Evolutionary conservation across 2,888 invertebrate genomes (phyloP).

Genomic region (Venusia cambrica): DNA sequence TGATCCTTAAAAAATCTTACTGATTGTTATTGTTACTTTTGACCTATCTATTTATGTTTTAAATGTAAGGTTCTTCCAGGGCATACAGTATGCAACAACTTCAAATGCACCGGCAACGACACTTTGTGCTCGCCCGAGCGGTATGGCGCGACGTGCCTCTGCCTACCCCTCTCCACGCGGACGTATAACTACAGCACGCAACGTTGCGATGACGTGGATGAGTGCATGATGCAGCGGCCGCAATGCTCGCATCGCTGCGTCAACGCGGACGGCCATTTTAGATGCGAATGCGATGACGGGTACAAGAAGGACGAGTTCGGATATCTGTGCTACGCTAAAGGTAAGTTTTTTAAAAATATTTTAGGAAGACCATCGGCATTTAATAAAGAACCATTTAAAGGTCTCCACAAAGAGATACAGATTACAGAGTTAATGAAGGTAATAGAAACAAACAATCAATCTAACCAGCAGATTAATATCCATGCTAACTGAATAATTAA

Average conservation of each 20-base stretch:
- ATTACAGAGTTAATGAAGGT: too few relatives aligned
- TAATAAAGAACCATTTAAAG: too few relatives aligned
- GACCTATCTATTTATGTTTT: neutral
- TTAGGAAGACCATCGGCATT: too few relatives aligned
- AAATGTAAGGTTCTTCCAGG: conserved; percentile 39
- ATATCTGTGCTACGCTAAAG: conserved; percentile 55
- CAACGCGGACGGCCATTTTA: conserved; percentile 81
- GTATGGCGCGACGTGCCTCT: conserved; percentile 75
- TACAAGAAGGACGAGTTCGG: conserved; percentile 39
- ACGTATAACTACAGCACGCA: conserved; percentile 50
- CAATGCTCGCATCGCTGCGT: conserved; percentile 86
- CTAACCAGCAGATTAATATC: too few relatives aligned
- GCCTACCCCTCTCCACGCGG: conserved; percentile 59
- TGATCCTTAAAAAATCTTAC: too few relatives aligned
- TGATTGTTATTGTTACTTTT: too few relatives aligned
- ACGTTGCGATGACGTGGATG: conserved; percentile 81
- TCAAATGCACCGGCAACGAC: conserved; percentile 42
- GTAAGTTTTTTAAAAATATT: conserved; percentile 36
- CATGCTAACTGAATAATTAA: too few relatives aligned
- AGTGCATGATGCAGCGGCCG: conserved; percentile 82
- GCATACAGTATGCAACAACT: conserved; percentile 54
- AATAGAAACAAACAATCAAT: too few relatives aligned
- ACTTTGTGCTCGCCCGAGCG: conserved; percentile 49
- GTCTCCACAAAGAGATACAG: too few relatives aligned
- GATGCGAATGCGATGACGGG: conserved; percentile 83